phyloP scores from a whole-genome alignment of 2,797 vertebrate species.

The Bradypus variegatus region DNA sequence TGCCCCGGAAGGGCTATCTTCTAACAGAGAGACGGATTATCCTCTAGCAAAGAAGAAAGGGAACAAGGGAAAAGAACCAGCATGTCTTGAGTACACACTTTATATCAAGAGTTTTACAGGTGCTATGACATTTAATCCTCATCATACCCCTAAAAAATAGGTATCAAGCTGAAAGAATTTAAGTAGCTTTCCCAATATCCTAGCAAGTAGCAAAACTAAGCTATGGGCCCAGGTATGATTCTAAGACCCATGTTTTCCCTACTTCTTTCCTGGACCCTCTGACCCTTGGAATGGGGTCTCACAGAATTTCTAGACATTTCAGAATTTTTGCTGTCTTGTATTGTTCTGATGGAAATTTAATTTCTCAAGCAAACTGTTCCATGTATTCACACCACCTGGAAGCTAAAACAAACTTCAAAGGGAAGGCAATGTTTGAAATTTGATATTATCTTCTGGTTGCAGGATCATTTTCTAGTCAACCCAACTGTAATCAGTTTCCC shows the following conservation, averaged over 20 bases:
- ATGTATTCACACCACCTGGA: not conserved
- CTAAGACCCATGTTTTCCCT: not conserved
- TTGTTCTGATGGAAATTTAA: not conserved
- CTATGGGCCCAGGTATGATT: not conserved
- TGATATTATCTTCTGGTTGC: not conserved
- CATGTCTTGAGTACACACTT: not conserved
- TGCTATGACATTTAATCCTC: not conserved
- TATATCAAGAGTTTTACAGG: not conserved
- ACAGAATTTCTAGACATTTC: not conserved
- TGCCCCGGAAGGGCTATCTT: not conserved
- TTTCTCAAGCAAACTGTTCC: not conserved
- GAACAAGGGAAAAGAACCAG: not conserved
- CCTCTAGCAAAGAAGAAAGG: not conserved
- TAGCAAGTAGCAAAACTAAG: not conserved
- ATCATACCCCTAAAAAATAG: not conserved
- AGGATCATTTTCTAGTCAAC: not conserved
- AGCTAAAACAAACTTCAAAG: not conserved
- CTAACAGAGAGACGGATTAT: not conserved
- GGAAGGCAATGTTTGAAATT: not conserved
- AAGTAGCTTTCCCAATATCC: not conserved
- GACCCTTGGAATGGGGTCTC: not conserved
- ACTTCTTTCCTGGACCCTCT: not conserved
- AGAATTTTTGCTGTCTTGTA: not conserved
- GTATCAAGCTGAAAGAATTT: not conserved
- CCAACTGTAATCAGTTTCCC: not conserved